Conservation (phyloP, 1,140 invertebrate genomes). For the Lysiphlebus fabarum region DNA sequence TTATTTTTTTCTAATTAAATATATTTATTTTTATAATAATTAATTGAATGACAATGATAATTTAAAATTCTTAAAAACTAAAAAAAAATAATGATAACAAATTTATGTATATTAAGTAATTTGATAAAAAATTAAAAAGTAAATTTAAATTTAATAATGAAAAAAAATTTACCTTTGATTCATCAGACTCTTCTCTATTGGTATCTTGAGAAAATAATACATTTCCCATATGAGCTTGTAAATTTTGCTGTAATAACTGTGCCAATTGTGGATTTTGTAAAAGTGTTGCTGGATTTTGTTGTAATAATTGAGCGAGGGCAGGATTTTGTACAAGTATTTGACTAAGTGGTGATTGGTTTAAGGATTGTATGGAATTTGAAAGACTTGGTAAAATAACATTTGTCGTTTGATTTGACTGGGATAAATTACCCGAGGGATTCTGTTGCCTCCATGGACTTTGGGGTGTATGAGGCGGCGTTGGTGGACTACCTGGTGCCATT, state of each 20-base stretch:
- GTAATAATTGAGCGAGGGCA: conserved; percentile 47
- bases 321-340: conserved; percentile 51
- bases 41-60: too few relatives aligned
- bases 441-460: conserved; percentile 48
- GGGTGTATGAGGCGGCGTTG: conserved; percentile 52
- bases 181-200: conserved; percentile 44
- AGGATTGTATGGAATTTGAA: conserved; percentile 30
- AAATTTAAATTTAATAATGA: not conserved
- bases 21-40: too few relatives aligned
- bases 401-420: conserved; percentile 41
- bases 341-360: conserved; percentile 42
- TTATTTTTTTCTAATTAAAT: too few relatives aligned
- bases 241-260: conserved; percentile 50
- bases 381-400: conserved; percentile 35
- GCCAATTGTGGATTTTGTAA: conserved; percentile 49
- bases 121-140: too few relatives aligned
- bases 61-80: too few relatives aligned
- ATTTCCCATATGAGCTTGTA: conserved; percentile 50
- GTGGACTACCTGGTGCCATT: conserved; percentile 52
- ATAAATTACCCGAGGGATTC: conserved; percentile 41
- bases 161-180: conserved; percentile 42
- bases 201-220: conserved; percentile 39
- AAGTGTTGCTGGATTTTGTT: conserved; percentile 48
- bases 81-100: too few relatives aligned
- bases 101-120: too few relatives aligned